Base-by-base conservation (phyloP, 2,888 invertebrate genomes). In the Pseudococcus viburni region DNA sequence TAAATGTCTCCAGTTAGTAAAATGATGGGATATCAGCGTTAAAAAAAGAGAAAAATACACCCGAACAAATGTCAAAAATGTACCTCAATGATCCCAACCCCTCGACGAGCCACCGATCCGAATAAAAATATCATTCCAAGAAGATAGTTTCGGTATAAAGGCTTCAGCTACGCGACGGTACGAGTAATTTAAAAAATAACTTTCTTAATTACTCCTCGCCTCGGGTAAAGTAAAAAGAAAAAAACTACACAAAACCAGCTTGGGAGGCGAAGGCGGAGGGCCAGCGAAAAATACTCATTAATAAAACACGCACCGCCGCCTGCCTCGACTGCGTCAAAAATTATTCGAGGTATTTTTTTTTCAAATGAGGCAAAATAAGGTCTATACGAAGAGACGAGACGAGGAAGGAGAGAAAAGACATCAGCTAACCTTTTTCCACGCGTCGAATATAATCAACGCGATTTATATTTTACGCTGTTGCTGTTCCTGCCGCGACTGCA, bases 141-240 rank as follows among this genome's bases (percentile, higher is more conserved):
- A 39, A 77, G 11, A 26, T 12, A 77, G 17, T 55, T 55, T 55
- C 17, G 17, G 55, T 55, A 55, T 15, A 55, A 55, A 33, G 26
- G 26, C 26, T 33, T 2, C 26, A 5, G 15, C 55, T 55, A 55
- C 55, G 55, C 22, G 17, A 77, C 3, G 55, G 12, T 5, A 39
- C 7, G 22, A 26, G 39, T 17, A 77, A 77, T 77, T 77, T 33
- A 77, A 77, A 77, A 77, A 77, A 77, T 77, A 77, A 77, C 77
- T 77, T 77, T 77, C 77, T 77, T 77, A 77, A 77, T 77, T 77
- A 77, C 39, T 77, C 39, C 15, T 77, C 33, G 77, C 77, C 39
- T 39, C 77, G 77, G 39, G 77, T 39, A 39, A 22, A 39, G 22
- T 19, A 15, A 77, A 39, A 6, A 33, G 55, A 55, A 17, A 55